phyloP scores from a whole-genome alignment of 2,113 vertebrate species.

The Semnornis frantzii region DNA sequence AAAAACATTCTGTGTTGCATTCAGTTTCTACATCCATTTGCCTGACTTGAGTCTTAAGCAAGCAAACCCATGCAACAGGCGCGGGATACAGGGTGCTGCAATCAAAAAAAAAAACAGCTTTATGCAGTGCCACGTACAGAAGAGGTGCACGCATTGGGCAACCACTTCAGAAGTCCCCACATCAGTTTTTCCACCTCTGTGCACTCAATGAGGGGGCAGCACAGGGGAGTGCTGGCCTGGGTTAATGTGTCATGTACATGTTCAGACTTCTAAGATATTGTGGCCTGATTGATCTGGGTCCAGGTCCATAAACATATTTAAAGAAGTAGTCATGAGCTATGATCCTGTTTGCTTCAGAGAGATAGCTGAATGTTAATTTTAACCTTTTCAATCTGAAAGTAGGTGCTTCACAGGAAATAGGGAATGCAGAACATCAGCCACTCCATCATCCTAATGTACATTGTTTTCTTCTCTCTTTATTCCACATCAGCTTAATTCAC shows the following conservation, averaged over 20 bases:
- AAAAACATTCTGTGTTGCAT: background rate
- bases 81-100: background rate
- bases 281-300: background rate
- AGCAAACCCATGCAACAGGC: background rate
- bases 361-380: background rate
- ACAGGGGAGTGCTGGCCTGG: background rate
- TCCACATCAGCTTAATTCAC: background rate
- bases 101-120: background rate
- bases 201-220: background rate
- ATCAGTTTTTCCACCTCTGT: background rate
- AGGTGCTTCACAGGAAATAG: background rate
- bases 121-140: background rate
- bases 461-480: background rate
- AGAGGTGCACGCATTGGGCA: background rate
- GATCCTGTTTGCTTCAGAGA: background rate
- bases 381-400: background rate
- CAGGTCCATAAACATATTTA: background rate
- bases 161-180: background rate
- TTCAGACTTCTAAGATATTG: background rate
- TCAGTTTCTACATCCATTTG: background rate
- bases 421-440: background rate
- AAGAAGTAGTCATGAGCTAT: background rate
- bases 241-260: background rate
- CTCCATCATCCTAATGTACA: background rate
- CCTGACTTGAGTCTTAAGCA: background rate